A percentile compares a stretch with the other conserved stretches of the same genome.
These are phyloP conservation scores for Ellobius talpinus DNA, from an alignment of 2,113 vertebrate genomes.

Conservation along the genomic window DNA sequence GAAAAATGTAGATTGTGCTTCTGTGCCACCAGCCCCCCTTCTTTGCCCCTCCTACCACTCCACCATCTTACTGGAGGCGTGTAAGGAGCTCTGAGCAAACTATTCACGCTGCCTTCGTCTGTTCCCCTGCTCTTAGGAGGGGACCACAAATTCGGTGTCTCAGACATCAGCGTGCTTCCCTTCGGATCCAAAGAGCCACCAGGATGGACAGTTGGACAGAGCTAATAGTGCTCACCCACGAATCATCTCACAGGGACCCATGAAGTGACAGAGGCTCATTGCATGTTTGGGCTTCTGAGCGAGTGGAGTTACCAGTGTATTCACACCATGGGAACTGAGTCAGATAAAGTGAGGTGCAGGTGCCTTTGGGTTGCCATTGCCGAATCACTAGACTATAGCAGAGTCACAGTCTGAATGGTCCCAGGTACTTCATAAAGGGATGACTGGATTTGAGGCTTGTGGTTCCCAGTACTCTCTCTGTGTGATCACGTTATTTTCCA, in stretches of 20 bases:
- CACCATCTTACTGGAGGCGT: conserved; percentile 51
- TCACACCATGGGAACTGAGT: background rate
- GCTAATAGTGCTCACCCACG: conserved; percentile 85
- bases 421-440: background rate
- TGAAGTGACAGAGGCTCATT: conserved; percentile 20
- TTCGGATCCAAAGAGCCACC: conserved; percentile 82
- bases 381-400: background rate
- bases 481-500: background rate
- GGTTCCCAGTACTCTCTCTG: background rate
- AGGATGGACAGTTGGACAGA: conserved; percentile 83
- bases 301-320: conserved; percentile 11
- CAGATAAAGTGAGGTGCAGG: background rate
- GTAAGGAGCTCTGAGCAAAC: conserved; percentile 69
- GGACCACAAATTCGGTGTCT: conserved; percentile 87
- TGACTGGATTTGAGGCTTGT: background rate
- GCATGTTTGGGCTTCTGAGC: background rate
- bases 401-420: background rate
- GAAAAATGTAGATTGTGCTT: conserved; percentile 72
- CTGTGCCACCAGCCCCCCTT: background rate
- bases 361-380: fast-evolving
- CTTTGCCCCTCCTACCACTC: background rate
- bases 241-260: conserved; percentile 82
- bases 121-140: conserved; percentile 84
- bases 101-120: conserved; percentile 52
- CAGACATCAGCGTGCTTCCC: conserved; percentile 88